phyloP scores from a whole-genome alignment of 2,888 invertebrate genomes.

The Hipparchia semele region DNA sequence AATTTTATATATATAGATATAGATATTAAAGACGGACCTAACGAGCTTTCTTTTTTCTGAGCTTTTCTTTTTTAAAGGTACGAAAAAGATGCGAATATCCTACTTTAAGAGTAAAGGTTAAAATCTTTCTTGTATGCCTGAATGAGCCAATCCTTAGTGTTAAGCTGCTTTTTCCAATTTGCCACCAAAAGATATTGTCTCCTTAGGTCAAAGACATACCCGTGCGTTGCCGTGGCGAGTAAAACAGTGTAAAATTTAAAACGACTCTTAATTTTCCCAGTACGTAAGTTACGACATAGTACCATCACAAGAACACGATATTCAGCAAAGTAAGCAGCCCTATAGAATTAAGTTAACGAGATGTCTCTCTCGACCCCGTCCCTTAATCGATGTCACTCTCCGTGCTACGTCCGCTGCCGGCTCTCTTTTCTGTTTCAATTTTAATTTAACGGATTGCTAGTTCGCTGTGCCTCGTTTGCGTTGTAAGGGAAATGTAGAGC shows the following conservation, averaged over 20 bases:
- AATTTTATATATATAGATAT: too few relatives aligned
- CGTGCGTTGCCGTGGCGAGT: too few relatives aligned
- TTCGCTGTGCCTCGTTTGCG: conserved; percentile 42
- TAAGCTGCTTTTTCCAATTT: too few relatives aligned
- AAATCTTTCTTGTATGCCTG: too few relatives aligned
- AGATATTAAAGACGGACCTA: too few relatives aligned
- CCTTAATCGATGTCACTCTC: conserved; percentile 48
- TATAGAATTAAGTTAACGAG: conserved; percentile 43
- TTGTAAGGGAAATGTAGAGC: conserved; percentile 13
- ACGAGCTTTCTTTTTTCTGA: too few relatives aligned
- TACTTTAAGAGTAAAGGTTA: too few relatives aligned
- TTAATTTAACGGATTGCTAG: conserved; percentile 62
- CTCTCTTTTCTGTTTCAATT: conserved; percentile 52
- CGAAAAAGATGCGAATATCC: too few relatives aligned
- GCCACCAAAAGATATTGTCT: too few relatives aligned
- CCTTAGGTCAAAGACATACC: too few relatives aligned
- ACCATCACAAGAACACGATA: conserved; percentile 24
- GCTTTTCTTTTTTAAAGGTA: too few relatives aligned
- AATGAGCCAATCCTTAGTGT: too few relatives aligned
- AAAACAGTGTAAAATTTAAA: neutral
- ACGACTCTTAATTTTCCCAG: conserved; percentile 7
- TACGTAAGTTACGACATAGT: neutral
- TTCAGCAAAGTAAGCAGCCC: conserved; percentile 28
- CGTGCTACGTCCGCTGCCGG: conserved; percentile 42
- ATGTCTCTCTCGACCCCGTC: conserved; percentile 43